Conservation (phyloP, 2,888 invertebrate genomes). For the Chrysomela aeneicollis region DNA sequence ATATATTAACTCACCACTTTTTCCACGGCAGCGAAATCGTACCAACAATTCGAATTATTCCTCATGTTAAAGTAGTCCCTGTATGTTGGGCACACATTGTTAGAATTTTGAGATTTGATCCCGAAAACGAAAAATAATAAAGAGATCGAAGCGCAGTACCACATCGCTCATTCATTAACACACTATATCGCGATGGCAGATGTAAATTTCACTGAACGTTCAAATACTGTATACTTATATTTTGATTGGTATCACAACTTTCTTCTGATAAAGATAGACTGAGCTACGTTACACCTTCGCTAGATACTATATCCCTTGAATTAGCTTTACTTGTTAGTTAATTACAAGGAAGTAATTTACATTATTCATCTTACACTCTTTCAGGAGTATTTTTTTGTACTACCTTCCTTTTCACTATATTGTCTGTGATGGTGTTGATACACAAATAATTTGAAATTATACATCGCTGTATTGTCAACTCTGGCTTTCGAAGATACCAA, state of each 20-base stretch:
- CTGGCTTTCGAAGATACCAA: too few relatives aligned
- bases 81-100: slow-evolving; percentile 56
- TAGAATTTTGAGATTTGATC: slow-evolving; percentile 29
- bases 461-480: too few relatives aligned
- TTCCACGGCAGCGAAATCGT: slow-evolving; percentile 55
- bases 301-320: neutral
- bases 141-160: neutral
- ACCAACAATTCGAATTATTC: slow-evolving; percentile 56
- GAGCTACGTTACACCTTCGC: neutral
- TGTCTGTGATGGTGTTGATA: too few relatives aligned
- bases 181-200: neutral
- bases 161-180: neutral
- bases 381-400: neutral
- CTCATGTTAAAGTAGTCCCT: slow-evolving; percentile 54
- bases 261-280: neutral
- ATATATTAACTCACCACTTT: slow-evolving; percentile 52
- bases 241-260: neutral
- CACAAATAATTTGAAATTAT: too few relatives aligned
- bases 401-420: too few relatives aligned
- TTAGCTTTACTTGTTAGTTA: neutral
- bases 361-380: neutral
- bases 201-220: neutral
- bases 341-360: neutral
- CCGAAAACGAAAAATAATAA: neutral
- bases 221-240: neutral